These are phyloP conservation scores for Ctenodactylus gundi DNA, from an alignment of 2,113 vertebrate genomes.

Conservation along the genomic window DNA sequence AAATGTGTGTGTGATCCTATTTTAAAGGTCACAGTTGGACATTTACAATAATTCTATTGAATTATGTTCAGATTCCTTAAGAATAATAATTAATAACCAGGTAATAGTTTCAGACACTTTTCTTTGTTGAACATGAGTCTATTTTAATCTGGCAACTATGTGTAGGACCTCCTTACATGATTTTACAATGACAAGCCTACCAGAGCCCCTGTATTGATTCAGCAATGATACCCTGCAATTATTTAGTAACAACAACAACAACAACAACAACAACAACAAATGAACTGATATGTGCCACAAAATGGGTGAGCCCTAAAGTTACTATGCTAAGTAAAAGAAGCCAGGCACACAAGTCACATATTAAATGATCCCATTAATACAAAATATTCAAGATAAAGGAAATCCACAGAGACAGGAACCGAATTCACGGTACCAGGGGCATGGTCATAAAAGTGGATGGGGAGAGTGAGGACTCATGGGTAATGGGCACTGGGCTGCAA, in stretches of 20 bases:
- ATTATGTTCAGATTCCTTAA: constrained; percentile 12
- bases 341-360: not conserved
- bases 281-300: not conserved
- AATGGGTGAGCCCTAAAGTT: not conserved
- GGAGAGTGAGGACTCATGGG: not conserved
- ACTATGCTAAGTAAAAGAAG: not conserved
- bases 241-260: not conserved
- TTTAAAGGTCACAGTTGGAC: not conserved
- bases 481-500: not conserved
- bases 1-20: not conserved
- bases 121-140: not conserved
- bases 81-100: not conserved
- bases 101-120: not conserved
- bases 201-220: not conserved
- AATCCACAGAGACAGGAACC: not conserved
- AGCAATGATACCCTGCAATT: not conserved
- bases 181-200: not conserved
- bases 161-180: not conserved
- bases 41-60: not conserved
- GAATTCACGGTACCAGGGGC: not conserved
- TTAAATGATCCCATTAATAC: not conserved
- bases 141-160: not conserved
- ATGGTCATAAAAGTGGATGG: not conserved
- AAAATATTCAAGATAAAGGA: not conserved
- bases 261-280: not conserved